Evolutionary conservation across 2,888 invertebrate genomes (phyloP).

Genomic region (Nemotelus nigrinus): DNA sequence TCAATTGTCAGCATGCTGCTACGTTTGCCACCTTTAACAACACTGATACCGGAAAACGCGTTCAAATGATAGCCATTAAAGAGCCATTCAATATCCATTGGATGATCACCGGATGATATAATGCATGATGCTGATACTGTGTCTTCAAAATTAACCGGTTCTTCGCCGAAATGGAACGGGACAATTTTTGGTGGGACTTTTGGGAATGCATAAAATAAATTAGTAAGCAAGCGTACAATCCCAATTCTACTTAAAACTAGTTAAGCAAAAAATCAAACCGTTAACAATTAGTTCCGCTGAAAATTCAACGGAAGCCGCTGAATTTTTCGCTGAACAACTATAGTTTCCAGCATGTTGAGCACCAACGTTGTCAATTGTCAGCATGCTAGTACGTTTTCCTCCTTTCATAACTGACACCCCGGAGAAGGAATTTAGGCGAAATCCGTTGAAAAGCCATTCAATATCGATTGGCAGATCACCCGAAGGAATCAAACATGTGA

Average conservation of each 20-base stretch:
- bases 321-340: constrained; percentile 71
- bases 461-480: constrained; percentile 72
- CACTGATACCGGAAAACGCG: constrained; percentile 61
- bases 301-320: constrained; percentile 69
- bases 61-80: constrained; percentile 68
- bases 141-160: constrained; percentile 76
- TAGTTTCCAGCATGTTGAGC: constrained; percentile 72
- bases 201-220: constrained; percentile 53
- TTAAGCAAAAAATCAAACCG: constrained; percentile 63
- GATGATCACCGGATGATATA: constrained; percentile 80
- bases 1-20: constrained; percentile 72
- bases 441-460: constrained; percentile 70
- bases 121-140: constrained; percentile 71
- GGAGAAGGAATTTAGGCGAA: constrained; percentile 57
- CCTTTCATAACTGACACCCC: constrained; percentile 66
- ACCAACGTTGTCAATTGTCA: constrained; percentile 72
- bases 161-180: constrained; percentile 80
- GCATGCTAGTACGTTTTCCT: constrained; percentile 72
- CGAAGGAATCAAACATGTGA: constrained; percentile 67
- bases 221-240: not conserved
- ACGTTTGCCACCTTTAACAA: constrained; percentile 65
- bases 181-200: constrained; percentile 78
- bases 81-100: constrained; percentile 80
- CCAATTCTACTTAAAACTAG: not conserved
- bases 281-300: constrained; percentile 70